Conservation (phyloP, 2,888 invertebrate genomes). For the Tubulanus polymorphus region DNA sequence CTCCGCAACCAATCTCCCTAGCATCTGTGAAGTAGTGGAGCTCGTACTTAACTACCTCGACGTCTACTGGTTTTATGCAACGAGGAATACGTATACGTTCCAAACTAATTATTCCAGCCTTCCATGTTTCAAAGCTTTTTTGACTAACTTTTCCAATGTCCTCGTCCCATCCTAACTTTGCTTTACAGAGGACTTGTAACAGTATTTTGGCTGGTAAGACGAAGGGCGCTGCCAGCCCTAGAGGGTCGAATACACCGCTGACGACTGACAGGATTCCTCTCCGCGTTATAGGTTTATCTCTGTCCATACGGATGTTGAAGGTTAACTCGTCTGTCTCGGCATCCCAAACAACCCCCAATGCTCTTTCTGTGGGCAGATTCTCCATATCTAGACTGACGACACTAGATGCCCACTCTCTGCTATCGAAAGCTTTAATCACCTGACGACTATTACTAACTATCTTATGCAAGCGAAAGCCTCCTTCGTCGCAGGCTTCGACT, state of each 20-base stretch:
- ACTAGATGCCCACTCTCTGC: neutral
- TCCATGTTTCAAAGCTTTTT: neutral
- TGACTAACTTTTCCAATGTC: neutral
- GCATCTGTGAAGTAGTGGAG: too few relatives aligned
- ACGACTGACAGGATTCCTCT: slow-evolving; percentile 3
- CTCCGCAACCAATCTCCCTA: too few relatives aligned
- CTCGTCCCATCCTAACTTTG: slow-evolving; percentile 1
- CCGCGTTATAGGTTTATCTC: neutral
- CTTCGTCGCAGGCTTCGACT: neutral
- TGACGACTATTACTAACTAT: slow-evolving; percentile 5
- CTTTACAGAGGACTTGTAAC: slow-evolving; percentile 3
- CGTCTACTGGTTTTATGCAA: neutral
- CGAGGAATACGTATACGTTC: neutral
- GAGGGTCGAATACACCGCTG: neutral
- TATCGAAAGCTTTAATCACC: neutral
- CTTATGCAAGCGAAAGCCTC: slow-evolving; percentile 12
- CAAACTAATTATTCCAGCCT: neutral
- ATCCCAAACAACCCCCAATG: neutral
- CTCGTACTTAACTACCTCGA: too few relatives aligned
- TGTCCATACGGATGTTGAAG: slow-evolving; percentile 2
- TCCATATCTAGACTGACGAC: too few relatives aligned
- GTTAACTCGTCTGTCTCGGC: slow-evolving; percentile 6
- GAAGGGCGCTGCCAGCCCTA: neutral
- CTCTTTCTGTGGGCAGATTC: neutral
- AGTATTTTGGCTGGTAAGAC: slow-evolving; percentile 4